Evolutionary conservation across 2,113 vertebrate genomes (phyloP), one percentile per base, ranked within the genome.

Genomic region (Rhynchomys soricoides): DNA sequence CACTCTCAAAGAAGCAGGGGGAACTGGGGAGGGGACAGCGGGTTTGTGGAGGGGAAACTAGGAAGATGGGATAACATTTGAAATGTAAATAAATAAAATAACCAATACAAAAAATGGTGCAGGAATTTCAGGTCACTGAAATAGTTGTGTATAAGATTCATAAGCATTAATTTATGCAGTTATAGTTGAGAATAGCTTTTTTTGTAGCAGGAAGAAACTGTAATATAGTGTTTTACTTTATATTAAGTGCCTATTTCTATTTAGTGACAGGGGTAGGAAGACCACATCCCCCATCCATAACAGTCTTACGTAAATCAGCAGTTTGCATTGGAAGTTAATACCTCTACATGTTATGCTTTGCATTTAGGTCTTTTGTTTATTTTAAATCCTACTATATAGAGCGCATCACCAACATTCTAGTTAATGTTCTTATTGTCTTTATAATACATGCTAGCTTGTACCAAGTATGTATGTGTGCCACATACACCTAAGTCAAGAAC

Each of bases 161-260:
- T 45, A 21, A 83, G 64, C 71, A 71, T 75, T 48, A 70, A 19
- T 29, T 64, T 55, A 90, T 73, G 64, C 3, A 43, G 37, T 92
- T 70, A 57, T 22, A 70, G 29, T 73, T 86, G 43, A 94, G 13
- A 85, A 88, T 90, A 86, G 37, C 4, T 62, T 31, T 29, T 90
- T 70, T 43, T 5, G 79, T 87, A 89, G 1, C 5, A 59, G 73
- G 3, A 92, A 91, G 21, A 79, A 62, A 83, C 19, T 73, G 88
- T 48, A 92, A 87, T 74, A 82, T 82, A 71, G 0, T 48, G 62
- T 89, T 95, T 95, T 73, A 82, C 1, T 91, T 89, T 93, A 62
- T 91, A 68, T 75, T 50, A 43, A 86, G 78, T 68, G 0, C 12
- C 26, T 48, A 79, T 43, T 43, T 90, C 34, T 43, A 70, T 29